Conservation (phyloP, 2,797 vertebrate genomes). For the Poeciliopsis presidionis region DNA sequence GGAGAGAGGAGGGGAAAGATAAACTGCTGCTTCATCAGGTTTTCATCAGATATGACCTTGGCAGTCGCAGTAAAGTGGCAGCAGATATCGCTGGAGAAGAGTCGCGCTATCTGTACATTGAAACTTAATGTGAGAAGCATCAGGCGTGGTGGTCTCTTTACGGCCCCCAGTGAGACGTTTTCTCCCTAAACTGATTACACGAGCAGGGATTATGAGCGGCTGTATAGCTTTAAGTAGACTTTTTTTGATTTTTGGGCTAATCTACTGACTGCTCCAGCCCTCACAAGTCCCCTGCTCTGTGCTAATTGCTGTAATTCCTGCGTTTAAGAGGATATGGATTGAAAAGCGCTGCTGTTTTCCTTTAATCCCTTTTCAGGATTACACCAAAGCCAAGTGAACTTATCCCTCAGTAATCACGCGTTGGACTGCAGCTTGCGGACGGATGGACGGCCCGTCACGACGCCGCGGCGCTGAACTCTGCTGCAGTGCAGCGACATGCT, state of each 20-base stretch:
- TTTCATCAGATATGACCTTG: slow-evolving; percentile 84
- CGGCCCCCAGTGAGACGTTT: slow-evolving; percentile 60
- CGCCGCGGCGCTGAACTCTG: slow-evolving; percentile 11
- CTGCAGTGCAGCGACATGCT: slow-evolving; percentile 33
- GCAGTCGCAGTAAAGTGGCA: slow-evolving; percentile 60
- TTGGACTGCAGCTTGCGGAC: slow-evolving; percentile 23
- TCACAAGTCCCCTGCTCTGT: slow-evolving; percentile 44
- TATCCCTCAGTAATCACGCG: slow-evolving; percentile 29
- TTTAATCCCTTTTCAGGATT: slow-evolving; percentile 48
- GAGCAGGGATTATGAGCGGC: slow-evolving; percentile 54
- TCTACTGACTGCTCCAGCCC: slow-evolving; percentile 37
- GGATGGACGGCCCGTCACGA: slow-evolving; percentile 13
- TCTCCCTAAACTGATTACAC: slow-evolving; percentile 72
- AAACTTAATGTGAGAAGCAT: slow-evolving; percentile 80
- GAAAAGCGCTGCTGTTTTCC: slow-evolving; percentile 22
- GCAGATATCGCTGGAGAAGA: slow-evolving; percentile 76
- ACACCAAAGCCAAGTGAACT: slow-evolving; percentile 31
- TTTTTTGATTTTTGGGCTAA: slow-evolving; percentile 52
- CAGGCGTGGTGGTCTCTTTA: slow-evolving; percentile 59
- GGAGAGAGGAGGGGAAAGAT: slow-evolving; percentile 40
- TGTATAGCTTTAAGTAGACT: slow-evolving; percentile 56
- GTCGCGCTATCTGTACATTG: slow-evolving; percentile 77
- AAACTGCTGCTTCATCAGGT: slow-evolving; percentile 81
- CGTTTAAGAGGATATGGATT: slow-evolving; percentile 41
- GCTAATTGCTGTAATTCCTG: slow-evolving; percentile 58